Evolutionary conservation across 2,888 invertebrate species (phyloP).

Genomic region (Dioctria linearis): DNA sequence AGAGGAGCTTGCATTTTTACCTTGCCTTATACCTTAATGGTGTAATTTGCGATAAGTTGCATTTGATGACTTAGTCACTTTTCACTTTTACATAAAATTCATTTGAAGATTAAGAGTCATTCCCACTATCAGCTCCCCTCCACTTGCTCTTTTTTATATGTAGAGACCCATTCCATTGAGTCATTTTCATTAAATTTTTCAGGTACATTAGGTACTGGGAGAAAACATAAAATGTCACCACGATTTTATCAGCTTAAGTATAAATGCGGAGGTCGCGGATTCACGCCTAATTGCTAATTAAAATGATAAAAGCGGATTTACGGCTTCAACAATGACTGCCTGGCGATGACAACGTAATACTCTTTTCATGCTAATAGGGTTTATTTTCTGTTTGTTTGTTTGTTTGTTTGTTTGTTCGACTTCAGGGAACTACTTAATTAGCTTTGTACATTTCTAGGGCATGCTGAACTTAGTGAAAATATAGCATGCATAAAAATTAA

Average conservation of each 20-base stretch:
- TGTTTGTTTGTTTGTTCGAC: not conserved
- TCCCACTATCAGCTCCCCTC: too few species aligned
- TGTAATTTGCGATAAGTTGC: not conserved
- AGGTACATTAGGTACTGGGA: not conserved
- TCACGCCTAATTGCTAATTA: constrained; percentile 45
- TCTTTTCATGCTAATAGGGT: not conserved
- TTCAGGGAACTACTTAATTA: constrained; percentile 19
- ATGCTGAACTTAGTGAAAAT: constrained; percentile 31
- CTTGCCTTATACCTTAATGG: not conserved
- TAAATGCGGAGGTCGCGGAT: not conserved
- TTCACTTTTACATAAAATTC: not conserved
- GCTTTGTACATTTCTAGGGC: constrained; percentile 10
- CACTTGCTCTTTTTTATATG: not conserved
- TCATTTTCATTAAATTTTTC: not conserved
- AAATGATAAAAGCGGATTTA: constrained; percentile 42
- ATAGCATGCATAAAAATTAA: constrained; percentile 12
- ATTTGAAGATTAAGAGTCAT: not conserved
- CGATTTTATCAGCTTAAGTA: not conserved
- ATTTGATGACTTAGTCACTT: not conserved
- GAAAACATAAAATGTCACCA: constrained; percentile 4
- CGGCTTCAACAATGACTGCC: constrained; percentile 27
- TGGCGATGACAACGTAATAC: constrained; percentile 4
- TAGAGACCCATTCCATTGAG: not conserved
- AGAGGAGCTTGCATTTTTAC: too few species aligned
- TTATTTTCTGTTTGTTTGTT: not conserved